phyloP scores from a whole-genome alignment of 2,113 vertebrate genomes.

The Melanotaenia duboulayi region DNA sequence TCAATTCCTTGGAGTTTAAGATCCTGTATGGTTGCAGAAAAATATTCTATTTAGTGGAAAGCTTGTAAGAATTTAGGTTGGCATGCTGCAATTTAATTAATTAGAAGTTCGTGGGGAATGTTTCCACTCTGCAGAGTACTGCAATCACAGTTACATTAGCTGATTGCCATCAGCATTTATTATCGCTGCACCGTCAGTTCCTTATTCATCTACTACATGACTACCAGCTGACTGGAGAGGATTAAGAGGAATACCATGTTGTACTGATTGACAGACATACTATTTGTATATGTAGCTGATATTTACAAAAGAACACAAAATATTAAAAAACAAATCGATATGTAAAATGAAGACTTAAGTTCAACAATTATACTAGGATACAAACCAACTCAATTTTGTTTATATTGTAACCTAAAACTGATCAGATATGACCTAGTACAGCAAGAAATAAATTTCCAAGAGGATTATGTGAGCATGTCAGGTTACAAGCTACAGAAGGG shows the following conservation, averaged over 20 bases:
- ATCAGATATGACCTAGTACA: no score
- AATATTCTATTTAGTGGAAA: neutral
- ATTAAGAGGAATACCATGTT: neutral
- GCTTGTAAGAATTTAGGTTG: neutral
- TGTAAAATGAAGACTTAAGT: no score
- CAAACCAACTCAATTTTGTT: neutral
- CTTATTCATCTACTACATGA: neutral
- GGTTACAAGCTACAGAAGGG: no score
- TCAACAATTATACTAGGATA: neutral
- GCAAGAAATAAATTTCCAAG: no score
- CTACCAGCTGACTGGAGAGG: neutral
- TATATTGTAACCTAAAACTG: no score
- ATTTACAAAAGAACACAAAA: neutral
- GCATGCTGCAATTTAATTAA: neutral
- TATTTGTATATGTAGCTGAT: neutral
- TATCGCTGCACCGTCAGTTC: neutral
- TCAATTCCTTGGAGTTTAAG: neutral
- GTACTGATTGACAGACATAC: no score
- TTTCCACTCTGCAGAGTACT: neutral
- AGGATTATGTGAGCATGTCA: no score
- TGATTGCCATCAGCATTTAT: neutral
- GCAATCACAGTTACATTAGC: neutral
- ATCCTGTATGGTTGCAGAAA: neutral
- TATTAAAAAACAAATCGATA: neutral
- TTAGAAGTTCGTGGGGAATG: neutral